Conservation (phyloP, 2,888 invertebrate genomes). For the Sinopyrophorus schimmeli region DNA sequence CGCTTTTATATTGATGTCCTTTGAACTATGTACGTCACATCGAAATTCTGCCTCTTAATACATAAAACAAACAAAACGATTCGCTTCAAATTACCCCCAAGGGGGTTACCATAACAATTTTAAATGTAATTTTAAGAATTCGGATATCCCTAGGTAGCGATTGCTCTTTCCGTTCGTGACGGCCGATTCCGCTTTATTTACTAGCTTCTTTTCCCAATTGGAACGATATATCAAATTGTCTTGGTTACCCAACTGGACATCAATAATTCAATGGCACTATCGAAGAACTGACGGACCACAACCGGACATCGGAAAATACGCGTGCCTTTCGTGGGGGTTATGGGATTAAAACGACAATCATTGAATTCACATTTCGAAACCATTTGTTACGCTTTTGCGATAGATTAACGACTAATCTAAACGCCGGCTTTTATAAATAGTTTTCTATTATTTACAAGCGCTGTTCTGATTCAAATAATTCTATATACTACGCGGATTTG, state of each 20-base stretch:
- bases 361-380: too few species aligned
- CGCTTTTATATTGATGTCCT: too few species aligned
- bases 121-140: slow-evolving; percentile 52
- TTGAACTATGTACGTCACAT: slow-evolving; percentile 39
- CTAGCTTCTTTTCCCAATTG: slow-evolving; percentile 51
- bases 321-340: slow-evolving; percentile 19
- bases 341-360: slow-evolving; percentile 26
- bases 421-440: too few species aligned
- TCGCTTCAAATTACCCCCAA: slow-evolving; percentile 34
- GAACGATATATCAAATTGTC: slow-evolving; percentile 53
- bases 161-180: slow-evolving; percentile 50
- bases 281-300: slow-evolving; percentile 35
- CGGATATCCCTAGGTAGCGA: slow-evolving; percentile 47
- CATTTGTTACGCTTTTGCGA: too few species aligned
- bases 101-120: slow-evolving; percentile 46
- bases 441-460: too few species aligned
- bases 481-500: too few species aligned
- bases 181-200: slow-evolving; percentile 47
- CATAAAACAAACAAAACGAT: slow-evolving; percentile 48
- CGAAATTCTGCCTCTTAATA: slow-evolving; percentile 46
- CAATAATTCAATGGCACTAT: slow-evolving; percentile 52
- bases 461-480: too few species aligned
- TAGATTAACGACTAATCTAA: too few species aligned
- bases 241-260: slow-evolving; percentile 50
- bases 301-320: slow-evolving; percentile 41